Evolutionary conservation across 2,113 vertebrate genomes (phyloP).

Genomic region (Vidua chalybeata): DNA sequence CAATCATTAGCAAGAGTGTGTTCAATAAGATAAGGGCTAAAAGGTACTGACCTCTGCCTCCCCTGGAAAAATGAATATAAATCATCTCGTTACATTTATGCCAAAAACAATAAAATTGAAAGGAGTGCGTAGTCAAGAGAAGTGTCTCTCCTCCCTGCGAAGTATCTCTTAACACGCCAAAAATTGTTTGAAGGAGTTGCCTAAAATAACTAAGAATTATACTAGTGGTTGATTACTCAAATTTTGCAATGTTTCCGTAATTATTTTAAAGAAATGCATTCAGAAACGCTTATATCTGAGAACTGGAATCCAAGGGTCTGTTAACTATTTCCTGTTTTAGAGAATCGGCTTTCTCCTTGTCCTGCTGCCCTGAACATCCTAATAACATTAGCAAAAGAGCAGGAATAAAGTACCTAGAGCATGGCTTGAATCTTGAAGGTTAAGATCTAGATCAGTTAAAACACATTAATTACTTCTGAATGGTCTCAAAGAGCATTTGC

Average conservation of each 20-base stretch:
- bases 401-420: background rate
- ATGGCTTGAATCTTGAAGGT: background rate
- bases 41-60: slow-evolving; percentile 37
- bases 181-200: background rate
- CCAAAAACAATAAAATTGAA: slow-evolving; percentile 2
- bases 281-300: background rate
- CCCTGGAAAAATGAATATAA: background rate
- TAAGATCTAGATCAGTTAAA: slow-evolving; percentile 50
- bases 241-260: background rate
- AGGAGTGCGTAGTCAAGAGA: background rate
- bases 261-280: background rate
- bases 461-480: slow-evolving; percentile 40
- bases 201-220: background rate
- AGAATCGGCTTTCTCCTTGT: background rate
- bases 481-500: slow-evolving; percentile 38
- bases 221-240: background rate
- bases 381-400: slow-evolving; percentile 19
- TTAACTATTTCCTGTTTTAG: background rate
- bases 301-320: background rate
- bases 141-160: background rate
- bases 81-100: slow-evolving; percentile 26
- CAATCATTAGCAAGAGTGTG: background rate
- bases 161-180: background rate
- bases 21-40: background rate
- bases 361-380: background rate